Conservation (phyloP, 2,113 vertebrate species). For the Nicator chloris region DNA sequence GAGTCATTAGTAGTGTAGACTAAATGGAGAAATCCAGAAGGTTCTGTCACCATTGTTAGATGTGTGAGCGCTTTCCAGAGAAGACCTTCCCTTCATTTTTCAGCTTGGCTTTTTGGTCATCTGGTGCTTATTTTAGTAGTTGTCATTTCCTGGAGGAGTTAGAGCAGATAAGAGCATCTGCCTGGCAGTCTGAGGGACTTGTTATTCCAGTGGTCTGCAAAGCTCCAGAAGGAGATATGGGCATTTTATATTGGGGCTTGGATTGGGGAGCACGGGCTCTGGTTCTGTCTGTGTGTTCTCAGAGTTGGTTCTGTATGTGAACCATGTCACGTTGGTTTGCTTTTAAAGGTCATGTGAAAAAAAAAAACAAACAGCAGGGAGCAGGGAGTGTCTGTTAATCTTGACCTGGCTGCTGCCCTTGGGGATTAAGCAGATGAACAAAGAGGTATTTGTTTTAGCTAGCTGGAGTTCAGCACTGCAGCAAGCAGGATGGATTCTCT, state of each 20-base stretch:
- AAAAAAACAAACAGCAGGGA: neutral
- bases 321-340: neutral
- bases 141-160: neutral
- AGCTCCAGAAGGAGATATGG: neutral
- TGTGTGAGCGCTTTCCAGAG: neutral
- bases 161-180: neutral
- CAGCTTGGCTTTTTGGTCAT: neutral
- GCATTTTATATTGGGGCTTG: neutral
- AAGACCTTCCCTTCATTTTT: neutral
- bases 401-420: neutral
- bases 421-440: neutral
- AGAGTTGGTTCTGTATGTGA: neutral
- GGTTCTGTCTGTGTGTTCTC: neutral
- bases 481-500: neutral
- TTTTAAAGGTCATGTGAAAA: neutral
- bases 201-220: neutral
- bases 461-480: neutral
- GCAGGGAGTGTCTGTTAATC: neutral
- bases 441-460: neutral
- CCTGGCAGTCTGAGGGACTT: neutral
- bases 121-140: neutral
- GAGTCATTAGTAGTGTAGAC: neutral
- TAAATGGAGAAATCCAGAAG: neutral
- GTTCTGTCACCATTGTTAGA: neutral
- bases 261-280: rapidly evolving